phyloP scores from a whole-genome alignment of 2,113 vertebrate genomes.

The Antigone vipio region DNA sequence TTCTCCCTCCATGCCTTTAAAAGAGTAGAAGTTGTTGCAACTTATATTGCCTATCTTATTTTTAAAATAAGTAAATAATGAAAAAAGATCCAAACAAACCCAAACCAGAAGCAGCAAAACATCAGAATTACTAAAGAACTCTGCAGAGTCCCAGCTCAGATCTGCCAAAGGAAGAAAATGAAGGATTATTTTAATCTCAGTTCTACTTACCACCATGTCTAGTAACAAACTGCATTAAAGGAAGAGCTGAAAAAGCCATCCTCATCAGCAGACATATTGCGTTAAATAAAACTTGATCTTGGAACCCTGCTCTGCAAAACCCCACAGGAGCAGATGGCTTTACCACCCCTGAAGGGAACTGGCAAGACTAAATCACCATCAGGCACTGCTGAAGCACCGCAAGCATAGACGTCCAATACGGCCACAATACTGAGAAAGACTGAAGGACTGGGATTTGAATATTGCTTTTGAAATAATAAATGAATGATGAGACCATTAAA shows the following conservation, averaged over 20 bases:
- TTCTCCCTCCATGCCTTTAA: background rate
- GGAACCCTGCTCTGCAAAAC: slow-evolving; percentile 46
- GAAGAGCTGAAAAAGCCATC: slow-evolving; percentile 47
- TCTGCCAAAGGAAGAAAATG: background rate
- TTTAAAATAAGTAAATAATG: background rate
- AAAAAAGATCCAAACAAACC: background rate
- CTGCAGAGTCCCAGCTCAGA: background rate
- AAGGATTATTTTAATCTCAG: slow-evolving; percentile 31
- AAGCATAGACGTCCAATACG: background rate
- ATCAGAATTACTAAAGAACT: background rate
- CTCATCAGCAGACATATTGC: slow-evolving; percentile 17
- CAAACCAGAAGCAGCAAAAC: background rate
- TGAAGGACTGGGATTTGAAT: background rate
- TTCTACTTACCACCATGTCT: slow-evolving; percentile 54
- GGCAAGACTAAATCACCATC: background rate
- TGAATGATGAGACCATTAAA: background rate
- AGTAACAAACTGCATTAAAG: background rate
- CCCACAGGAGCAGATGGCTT: slow-evolving; percentile 60
- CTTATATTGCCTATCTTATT: background rate
- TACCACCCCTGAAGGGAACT: slow-evolving; percentile 40
- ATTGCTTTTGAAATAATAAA: background rate
- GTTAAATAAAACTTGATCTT: slow-evolving; percentile 55
- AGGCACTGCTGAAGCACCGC: background rate
- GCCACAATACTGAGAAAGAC: background rate
- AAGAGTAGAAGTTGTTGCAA: background rate